Evolutionary conservation across 2,113 vertebrate genomes (phyloP), one percentile per base, ranked within the genome.

Genomic region (Callaeas wilsoni): DNA sequence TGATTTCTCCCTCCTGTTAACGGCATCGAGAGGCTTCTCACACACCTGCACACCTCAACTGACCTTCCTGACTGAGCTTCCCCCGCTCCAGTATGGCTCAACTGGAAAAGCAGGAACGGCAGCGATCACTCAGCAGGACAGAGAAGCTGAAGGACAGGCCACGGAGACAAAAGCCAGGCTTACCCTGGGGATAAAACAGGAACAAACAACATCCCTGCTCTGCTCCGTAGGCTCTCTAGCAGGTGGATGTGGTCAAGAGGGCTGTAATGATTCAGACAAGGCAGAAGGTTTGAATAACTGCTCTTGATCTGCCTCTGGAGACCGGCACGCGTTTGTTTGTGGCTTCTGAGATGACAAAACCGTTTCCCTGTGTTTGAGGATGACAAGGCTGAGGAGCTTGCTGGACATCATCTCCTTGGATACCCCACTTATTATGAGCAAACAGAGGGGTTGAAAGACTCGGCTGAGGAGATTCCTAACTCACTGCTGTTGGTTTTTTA

Each of bases 371-470:
- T 67, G 50, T 74, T 77, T 67, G 87, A 50, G 81, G 73, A 59
- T 50, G 80, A 42, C 68, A 56, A 35, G 63, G 59, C 8, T 32
- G 39, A 78, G 73, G 46, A 80, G 21, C 42, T 82, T 25, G 52
- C 69, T 89, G 92, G 87, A 70, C 60, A 33, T 19, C 50, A 94
- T 81, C 79, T 83, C 63, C 87, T 92, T 70, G 71, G 76, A 80
- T 91, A 62, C 29, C 74, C 8, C 56, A 50, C 29, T 86, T 80
- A 19, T 2, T 29, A 22, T 6, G 10, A 77, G 76, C 59, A 92
- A 76, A 77, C 53, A 73, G 39, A 83, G 18, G 77, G 57, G 69
- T 11, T 63, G 57, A 33, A 85, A 71, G 74, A 12, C 39, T 87
- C 16, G 29, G 55, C 44, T 39, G 57, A 84, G 55, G 68, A 82